Evolutionary conservation across 2,797 vertebrate genomes (phyloP).

Genomic region (Furcifer pardalis): DNA sequence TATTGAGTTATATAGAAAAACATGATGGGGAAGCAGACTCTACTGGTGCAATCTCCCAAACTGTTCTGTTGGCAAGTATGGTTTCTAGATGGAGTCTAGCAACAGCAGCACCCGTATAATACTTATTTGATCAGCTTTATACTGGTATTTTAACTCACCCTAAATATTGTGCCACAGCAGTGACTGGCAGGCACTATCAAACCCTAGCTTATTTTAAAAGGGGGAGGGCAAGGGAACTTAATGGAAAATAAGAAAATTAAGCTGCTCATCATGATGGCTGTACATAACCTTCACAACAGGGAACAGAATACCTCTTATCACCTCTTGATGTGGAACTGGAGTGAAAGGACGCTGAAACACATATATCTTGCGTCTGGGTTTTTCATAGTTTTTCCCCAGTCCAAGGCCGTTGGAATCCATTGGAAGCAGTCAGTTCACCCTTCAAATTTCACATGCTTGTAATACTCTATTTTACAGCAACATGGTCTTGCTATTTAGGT

Average conservation of each 20-base stretch:
- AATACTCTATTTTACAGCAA: not conserved
- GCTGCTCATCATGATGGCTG: not conserved
- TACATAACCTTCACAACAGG: not conserved
- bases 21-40: not conserved
- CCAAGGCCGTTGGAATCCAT: not conserved
- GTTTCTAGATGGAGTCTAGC: not conserved
- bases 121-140: not conserved
- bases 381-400: not conserved
- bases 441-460: too few species aligned
- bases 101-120: not conserved
- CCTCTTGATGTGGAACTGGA: not conserved
- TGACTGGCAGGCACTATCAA: not conserved
- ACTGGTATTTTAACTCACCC: not conserved
- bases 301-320: not conserved
- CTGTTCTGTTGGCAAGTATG: not conserved
- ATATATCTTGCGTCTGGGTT: not conserved
- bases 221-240: not conserved
- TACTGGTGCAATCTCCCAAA: not conserved
- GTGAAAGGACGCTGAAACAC: not conserved
- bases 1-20: slow-evolving; percentile 4
- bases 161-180: not conserved
- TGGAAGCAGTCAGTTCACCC: not conserved
- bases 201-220: not conserved
- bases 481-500: not conserved
- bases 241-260: not conserved